phyloP scores from a whole-genome alignment of 2,113 vertebrate species.

The Verasper variegatus region DNA sequence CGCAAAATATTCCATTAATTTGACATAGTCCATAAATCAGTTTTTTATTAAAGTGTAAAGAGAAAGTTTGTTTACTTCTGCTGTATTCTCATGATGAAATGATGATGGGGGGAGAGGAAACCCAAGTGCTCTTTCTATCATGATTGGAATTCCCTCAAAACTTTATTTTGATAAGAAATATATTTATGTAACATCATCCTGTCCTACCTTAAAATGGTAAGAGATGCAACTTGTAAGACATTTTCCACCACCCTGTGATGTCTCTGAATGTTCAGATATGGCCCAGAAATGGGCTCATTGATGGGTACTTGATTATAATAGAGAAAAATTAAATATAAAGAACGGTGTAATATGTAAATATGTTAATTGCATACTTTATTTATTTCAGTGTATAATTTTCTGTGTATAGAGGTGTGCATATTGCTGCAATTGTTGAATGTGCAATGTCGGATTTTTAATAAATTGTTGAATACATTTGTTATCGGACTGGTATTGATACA shows the following conservation, averaged over 20 bases:
- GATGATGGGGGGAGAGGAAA: slow-evolving; percentile 32
- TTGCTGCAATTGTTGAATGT: slow-evolving; percentile 45
- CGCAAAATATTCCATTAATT: slow-evolving; percentile 18
- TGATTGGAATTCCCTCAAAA: slow-evolving; percentile 27
- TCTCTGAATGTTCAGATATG: slow-evolving; percentile 18
- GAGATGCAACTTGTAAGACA: not conserved
- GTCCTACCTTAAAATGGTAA: slow-evolving; percentile 15
- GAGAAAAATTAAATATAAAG: slow-evolving; percentile 43
- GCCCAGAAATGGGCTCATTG: slow-evolving; percentile 21
- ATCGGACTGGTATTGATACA: slow-evolving; percentile 31
- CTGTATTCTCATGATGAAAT: slow-evolving; percentile 11
- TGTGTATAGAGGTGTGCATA: slow-evolving; percentile 31
- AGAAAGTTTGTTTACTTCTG: slow-evolving; percentile 1
- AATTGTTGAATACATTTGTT: slow-evolving; percentile 9
- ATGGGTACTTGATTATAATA: slow-evolving; percentile 13
- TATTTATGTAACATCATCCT: slow-evolving; percentile 1
- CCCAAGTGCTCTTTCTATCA: slow-evolving; percentile 74
- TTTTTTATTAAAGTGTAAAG: not conserved
- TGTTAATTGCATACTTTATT: slow-evolving; percentile 53
- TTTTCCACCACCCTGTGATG: slow-evolving; percentile 20
- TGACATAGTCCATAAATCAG: not conserved
- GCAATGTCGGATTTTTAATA: slow-evolving; percentile 51
- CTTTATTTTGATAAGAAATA: slow-evolving; percentile 42
- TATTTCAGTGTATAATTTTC: slow-evolving; percentile 44
- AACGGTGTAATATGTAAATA: slow-evolving; percentile 56